phyloP scores from a whole-genome alignment of 2,113 vertebrate species.

The Microtus montanus region DNA sequence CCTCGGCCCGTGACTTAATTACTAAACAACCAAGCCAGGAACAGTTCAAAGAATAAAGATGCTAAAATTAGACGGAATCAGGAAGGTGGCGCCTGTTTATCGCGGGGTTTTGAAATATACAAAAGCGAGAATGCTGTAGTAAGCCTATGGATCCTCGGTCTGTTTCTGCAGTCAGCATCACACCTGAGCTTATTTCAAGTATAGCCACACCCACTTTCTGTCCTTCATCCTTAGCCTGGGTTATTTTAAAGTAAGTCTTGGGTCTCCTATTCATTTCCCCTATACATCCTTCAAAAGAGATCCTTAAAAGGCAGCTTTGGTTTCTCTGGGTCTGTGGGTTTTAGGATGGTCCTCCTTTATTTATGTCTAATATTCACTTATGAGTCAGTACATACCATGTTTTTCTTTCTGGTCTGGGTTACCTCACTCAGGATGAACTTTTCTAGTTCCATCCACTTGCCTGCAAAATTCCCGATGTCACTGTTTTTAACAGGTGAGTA shows the following conservation, averaged over 20 bases:
- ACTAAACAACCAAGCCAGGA: constrained; percentile 22
- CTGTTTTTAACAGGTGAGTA: neutral
- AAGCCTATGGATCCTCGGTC: neutral
- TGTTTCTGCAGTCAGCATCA: neutral
- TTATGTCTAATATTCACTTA: too few relatives aligned
- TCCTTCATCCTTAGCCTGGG: neutral
- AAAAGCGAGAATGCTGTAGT: neutral
- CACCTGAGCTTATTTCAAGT: neutral
- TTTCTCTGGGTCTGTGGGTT: too few relatives aligned
- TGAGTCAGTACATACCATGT: too few relatives aligned
- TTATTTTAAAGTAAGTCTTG: constrained; percentile 38
- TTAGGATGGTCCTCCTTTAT: too few relatives aligned
- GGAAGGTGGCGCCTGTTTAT: constrained; percentile 6
- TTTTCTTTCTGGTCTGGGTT: neutral
- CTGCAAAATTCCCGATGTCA: neutral
- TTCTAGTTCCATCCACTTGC: neutral
- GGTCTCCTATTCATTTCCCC: neutral
- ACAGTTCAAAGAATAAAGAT: constrained; percentile 53
- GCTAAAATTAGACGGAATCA: constrained; percentile 37
- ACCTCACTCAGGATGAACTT: neutral
- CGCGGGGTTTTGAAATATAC: constrained; percentile 9
- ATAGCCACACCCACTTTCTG: neutral
- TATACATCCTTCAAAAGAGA: neutral
- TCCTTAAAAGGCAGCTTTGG: too few relatives aligned
- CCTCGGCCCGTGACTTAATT: constrained; percentile 52